Evolutionary conservation across 2,888 invertebrate species (phyloP).

Genomic region (Trichacis sp.): DNA sequence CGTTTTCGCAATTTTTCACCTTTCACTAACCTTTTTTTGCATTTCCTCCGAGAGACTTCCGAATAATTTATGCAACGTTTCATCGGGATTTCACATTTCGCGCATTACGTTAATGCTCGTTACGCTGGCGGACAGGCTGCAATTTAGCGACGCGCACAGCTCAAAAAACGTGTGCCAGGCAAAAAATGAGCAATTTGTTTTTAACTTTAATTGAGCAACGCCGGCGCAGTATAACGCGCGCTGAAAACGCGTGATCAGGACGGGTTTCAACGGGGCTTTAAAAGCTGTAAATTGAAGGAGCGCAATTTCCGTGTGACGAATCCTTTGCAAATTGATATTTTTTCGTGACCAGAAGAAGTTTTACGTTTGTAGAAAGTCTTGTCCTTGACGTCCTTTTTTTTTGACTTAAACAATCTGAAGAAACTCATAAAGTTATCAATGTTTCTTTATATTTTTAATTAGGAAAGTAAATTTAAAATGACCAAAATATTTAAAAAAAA

Average conservation of each 20-base stretch:
- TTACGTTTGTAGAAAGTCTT: no score
- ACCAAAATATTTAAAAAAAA: no score
- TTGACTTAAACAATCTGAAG: no score
- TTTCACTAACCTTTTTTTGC: background rate
- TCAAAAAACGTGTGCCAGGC: background rate
- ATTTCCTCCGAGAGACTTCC: background rate
- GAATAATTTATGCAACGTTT: slow-evolving; percentile 4
- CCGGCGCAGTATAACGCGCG: background rate
- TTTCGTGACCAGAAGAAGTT: no score
- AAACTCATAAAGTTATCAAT: no score
- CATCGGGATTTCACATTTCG: slow-evolving; percentile 16
- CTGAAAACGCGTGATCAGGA: background rate
- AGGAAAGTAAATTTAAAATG: no score
- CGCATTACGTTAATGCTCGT: slow-evolving; percentile 3
- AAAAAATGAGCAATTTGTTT: background rate
- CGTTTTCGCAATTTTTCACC: background rate
- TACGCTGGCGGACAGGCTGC: background rate
- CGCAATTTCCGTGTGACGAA: background rate
- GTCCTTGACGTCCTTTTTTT: no score
- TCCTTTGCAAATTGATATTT: background rate
- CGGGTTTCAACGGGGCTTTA: background rate
- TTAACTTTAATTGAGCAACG: background rate
- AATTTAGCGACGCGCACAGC: background rate
- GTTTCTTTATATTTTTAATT: no score
- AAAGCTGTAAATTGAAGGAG: background rate